phyloP scores from a whole-genome alignment of 2,888 invertebrate genomes.

The Xylocampa areola region DNA sequence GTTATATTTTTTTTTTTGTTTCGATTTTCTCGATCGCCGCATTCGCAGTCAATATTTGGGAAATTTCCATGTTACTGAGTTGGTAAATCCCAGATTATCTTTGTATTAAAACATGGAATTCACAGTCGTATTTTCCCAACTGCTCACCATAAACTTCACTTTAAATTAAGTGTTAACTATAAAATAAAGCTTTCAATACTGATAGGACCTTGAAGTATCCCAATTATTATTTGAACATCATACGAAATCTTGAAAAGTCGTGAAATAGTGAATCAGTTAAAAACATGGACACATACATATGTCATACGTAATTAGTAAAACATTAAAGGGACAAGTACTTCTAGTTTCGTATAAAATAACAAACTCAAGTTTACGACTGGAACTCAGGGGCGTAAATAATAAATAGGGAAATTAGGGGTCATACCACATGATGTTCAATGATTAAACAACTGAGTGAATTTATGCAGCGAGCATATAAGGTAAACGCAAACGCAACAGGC shows the following conservation, averaged over 20 bases:
- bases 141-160: no score
- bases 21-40: neutral
- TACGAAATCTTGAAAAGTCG: no score
- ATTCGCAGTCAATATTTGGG: neutral
- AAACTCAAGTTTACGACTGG: conserved; percentile 22
- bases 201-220: no score
- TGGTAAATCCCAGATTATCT: conserved; percentile 5
- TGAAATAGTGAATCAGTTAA: no score
- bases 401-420: conserved; percentile 13
- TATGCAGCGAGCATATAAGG: neutral
- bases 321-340: conserved; percentile 25
- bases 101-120: conserved; percentile 6
- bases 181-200: no score
- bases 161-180: no score
- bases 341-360: conserved; percentile 38
- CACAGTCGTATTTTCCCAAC: conserved; percentile 3
- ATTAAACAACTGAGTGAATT: conserved; percentile 14
- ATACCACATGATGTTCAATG: conserved; percentile 5
- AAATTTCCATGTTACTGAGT: neutral
- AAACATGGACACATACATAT: no score
- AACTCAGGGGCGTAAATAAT: conserved; percentile 18
- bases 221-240: no score
- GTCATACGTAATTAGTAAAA: conserved; percentile 38
- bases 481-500: no score
- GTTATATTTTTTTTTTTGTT: neutral